Conservation (phyloP, 2,797 vertebrate species). For the Brotogeris chrysoptera region DNA sequence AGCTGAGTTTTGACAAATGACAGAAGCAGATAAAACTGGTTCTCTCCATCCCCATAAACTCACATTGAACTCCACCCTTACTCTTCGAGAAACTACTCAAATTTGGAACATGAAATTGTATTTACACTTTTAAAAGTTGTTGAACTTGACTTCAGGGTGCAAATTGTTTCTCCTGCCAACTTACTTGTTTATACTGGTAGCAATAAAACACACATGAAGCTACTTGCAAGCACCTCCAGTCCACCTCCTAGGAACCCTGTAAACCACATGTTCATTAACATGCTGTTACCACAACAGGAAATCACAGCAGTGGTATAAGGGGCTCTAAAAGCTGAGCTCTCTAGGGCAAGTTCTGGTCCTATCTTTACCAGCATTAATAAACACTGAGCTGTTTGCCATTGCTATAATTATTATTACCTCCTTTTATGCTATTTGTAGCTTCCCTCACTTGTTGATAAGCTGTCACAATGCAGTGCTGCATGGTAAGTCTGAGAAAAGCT, state of each 20-base stretch:
- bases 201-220: not conserved
- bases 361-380: not conserved
- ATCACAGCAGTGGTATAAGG: not conserved
- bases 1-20: not conserved
- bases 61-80: not conserved
- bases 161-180: not conserved
- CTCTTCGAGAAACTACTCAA: not conserved
- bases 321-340: not conserved
- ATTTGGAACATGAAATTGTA: not conserved
- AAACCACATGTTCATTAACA: not conserved
- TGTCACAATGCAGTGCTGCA: constrained; percentile 20
- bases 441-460: not conserved
- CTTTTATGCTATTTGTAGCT: constrained; percentile 13
- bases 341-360: not conserved
- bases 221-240: not conserved
- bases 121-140: not conserved
- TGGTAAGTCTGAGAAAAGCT: not conserved
- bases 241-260: not conserved
- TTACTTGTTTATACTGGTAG: not conserved
- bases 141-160: not conserved
- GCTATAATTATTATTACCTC: not conserved
- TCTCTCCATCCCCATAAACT: not conserved
- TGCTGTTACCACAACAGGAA: constrained; percentile 7
- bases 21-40: not conserved
- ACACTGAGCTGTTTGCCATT: not conserved